A percentile compares a stretch with the other conserved stretches of the same genome.
Conservation (phyloP, 2,888 invertebrate genomes). For the Nineta flava region DNA sequence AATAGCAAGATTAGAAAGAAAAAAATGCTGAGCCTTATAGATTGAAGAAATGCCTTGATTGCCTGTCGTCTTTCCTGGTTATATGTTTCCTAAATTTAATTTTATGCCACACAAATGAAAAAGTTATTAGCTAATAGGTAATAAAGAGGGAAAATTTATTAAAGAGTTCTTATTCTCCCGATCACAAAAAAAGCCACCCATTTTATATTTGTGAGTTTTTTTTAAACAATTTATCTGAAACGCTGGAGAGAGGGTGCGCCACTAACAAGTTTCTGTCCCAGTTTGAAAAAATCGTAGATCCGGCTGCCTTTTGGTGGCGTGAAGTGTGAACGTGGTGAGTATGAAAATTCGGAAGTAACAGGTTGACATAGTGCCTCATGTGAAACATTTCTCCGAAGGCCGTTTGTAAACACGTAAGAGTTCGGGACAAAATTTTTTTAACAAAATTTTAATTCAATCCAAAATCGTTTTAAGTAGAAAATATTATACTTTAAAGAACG, state of each 20-base stretch:
- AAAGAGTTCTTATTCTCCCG: not conserved
- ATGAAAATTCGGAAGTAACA: too few relatives aligned
- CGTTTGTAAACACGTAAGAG: too few relatives aligned
- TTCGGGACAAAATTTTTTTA: too few relatives aligned
- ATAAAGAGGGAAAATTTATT: not conserved
- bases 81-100: not conserved
- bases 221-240: slow-evolving; percentile 1
- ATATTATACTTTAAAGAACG: too few relatives aligned
- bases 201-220: slow-evolving; percentile 1
- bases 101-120: not conserved
- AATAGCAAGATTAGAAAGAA: not conserved
- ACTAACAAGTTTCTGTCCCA: not conserved
- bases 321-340: too few relatives aligned
- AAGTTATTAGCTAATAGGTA: not conserved
- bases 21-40: not conserved
- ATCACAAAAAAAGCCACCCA: too few relatives aligned
- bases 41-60: not conserved
- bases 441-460: too few relatives aligned
- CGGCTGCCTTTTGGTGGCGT: too few relatives aligned
- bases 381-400: too few relatives aligned
- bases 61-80: too few relatives aligned
- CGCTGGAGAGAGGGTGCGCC: slow-evolving; percentile 1
- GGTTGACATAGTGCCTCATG: too few relatives aligned
- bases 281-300: not conserved
- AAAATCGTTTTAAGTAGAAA: too few relatives aligned